Base-by-base conservation (phyloP, 2,797 vertebrate species). In the Graptemys geographica region DNA sequence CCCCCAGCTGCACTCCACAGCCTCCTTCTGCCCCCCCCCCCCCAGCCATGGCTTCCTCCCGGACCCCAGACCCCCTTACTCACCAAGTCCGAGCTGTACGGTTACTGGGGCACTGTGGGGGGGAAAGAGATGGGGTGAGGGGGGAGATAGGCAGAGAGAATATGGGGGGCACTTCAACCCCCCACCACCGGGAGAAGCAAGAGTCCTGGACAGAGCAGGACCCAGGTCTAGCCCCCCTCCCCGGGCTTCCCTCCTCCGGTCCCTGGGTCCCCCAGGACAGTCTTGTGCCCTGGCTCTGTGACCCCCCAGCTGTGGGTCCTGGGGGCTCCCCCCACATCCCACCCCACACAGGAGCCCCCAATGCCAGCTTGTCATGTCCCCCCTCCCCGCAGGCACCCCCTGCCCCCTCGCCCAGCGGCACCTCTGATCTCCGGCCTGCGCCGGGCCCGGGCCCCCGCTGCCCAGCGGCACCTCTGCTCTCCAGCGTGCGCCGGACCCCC, bases 371-470 rank as follows among this genome's bases (percentile, higher is more conserved):
- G 31, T 79, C 51, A 33, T 37, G 18, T 33, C 15, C 31, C 51
- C 51, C 57, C 83, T 6, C n/a, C 16, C 47, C 41, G 12, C 49
- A 13, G 49, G 49, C 12, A 2, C 27, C 21, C 33, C 41, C 1
- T 6, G 52, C 56, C 57, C 47, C 3, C 15, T 21, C 9, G 2
- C 23, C 5, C 11, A 15, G 78, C 52, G 93, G 1, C 98, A 99
- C 99, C 98, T 98, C 98, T 98, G 94, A 99, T 98, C 41, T 99
- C 99, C 98, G 99, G 97, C 96, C 92, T 99, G 98, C 99, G 5
- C 41, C 41, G 41, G 41, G 41, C 41, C 41, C 41, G 41, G 41
- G n/a, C 27, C 31, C 15, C 16, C 28, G 27, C 11, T 5, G 51
- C 19, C 31, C 12, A 27, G 25, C 28, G 8, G 6, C 13, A 7